Conservation (phyloP, 2,888 invertebrate genomes). For the Tuta absoluta region DNA sequence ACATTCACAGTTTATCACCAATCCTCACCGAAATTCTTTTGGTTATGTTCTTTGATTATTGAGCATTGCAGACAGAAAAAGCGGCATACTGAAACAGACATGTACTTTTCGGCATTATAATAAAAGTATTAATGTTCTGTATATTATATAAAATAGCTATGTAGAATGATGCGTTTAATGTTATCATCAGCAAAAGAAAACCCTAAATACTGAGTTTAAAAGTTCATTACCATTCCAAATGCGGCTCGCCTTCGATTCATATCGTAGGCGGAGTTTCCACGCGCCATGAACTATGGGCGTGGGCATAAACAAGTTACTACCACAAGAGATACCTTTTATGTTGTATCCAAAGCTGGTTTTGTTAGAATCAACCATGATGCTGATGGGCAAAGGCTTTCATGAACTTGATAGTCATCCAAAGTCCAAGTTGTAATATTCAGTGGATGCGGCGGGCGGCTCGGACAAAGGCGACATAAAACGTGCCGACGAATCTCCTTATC, state of each 20-base stretch:
- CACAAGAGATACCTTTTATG: background rate
- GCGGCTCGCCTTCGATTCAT: background rate
- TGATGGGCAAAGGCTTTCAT: background rate
- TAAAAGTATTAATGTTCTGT: no score
- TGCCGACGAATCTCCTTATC: slow-evolving; percentile 77
- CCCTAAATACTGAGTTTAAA: slow-evolving; percentile 3
- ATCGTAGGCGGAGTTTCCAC: slow-evolving; percentile 42
- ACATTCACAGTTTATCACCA: no score
- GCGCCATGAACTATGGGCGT: background rate
- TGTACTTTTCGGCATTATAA: no score
- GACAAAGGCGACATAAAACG: slow-evolving; percentile 77
- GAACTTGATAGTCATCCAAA: background rate
- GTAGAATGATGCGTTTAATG: no score
- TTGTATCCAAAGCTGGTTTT: background rate
- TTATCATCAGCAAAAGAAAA: background rate
- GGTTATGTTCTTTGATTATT: no score
- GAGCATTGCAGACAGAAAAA: no score
- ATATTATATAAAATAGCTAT: no score
- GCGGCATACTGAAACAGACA: no score
- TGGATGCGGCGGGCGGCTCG: slow-evolving; percentile 56
- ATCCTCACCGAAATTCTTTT: no score
- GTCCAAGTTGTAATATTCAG: background rate
- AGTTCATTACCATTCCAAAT: background rate
- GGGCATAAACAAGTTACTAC: background rate
- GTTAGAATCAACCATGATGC: background rate